Evolutionary conservation across 2,797 vertebrate genomes (phyloP).

Genomic region (Psittacula echo): DNA sequence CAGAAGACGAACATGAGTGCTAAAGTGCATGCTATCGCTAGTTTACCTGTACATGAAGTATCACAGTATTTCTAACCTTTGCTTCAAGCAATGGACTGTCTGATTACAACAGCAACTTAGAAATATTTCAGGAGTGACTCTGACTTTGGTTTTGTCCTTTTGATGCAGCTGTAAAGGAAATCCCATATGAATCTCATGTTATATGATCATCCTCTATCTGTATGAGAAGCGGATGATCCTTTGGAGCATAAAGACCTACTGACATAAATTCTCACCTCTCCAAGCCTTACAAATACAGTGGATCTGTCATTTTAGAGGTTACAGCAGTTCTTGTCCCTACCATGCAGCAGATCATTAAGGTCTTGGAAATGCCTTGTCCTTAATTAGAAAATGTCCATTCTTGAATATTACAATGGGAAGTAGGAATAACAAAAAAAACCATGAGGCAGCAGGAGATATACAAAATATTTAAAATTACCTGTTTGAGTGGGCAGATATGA

Average conservation of each 20-base stretch:
- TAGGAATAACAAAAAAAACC: not conserved
- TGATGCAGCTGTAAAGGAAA: not conserved
- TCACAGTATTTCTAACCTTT: not conserved
- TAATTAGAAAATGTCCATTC: not conserved
- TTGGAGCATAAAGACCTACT: not conserved
- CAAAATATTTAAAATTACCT: not conserved
- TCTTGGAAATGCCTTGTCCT: not conserved
- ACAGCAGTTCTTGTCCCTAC: not conserved
- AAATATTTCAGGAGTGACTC: not conserved
- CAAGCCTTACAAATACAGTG: not conserved
- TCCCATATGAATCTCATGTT: not conserved
- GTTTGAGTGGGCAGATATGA: not conserved
- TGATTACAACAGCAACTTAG: not conserved
- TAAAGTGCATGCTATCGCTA: not conserved
- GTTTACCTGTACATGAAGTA: not conserved
- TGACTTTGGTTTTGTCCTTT: not conserved
- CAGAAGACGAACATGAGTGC: not conserved
- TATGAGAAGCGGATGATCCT: not conserved
- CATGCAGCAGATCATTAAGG: not conserved
- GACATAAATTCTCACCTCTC: not conserved
- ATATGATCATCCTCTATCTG: not conserved
- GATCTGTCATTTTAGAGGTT: not conserved
- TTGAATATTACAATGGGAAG: not conserved
- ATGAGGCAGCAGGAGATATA: accelerated
- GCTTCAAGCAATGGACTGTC: not conserved